phyloP scores from a whole-genome alignment of 64 coral and sea anemone genomes.

The Hydrozoanthus tunicans region DNA sequence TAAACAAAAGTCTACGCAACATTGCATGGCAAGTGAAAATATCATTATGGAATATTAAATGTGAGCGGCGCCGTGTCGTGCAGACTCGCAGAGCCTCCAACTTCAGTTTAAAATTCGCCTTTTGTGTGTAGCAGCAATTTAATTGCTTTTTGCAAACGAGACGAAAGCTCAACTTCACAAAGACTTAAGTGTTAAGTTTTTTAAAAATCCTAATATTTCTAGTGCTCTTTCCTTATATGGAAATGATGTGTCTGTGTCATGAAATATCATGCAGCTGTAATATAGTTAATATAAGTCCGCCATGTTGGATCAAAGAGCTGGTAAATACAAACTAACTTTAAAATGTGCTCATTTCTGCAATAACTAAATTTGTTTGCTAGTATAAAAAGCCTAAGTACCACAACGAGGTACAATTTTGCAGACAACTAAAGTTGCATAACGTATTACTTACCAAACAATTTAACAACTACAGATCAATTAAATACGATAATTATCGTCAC shows the following conservation, averaged over 20 bases:
- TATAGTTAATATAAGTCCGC: neutral
- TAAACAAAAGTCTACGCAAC: constrained; percentile 12
- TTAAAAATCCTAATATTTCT: neutral
- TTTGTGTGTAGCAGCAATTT: neutral
- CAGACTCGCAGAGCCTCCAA: neutral
- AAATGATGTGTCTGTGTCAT: neutral
- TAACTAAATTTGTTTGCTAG: neutral
- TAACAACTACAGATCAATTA: constrained; percentile 38
- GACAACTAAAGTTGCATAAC: neutral
- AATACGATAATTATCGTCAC: constrained; percentile 50
- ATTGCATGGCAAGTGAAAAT: constrained; percentile 40
- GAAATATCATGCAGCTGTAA: constrained; percentile 1
- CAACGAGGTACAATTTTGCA: neutral
- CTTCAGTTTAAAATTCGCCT: neutral
- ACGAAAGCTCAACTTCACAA: neutral
- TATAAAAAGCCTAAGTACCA: neutral
- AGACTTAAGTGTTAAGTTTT: neutral
- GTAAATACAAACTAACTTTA: neutral
- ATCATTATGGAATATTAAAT: neutral
- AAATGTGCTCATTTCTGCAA: neutral
- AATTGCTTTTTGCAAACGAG: neutral
- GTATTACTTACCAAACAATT: neutral
- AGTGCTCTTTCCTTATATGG: constrained; percentile 2
- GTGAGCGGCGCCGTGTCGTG: neutral
- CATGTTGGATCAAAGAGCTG: constrained; percentile 49